Conservation (phyloP, 2,113 vertebrate genomes). For the Chionomys nivalis region DNA sequence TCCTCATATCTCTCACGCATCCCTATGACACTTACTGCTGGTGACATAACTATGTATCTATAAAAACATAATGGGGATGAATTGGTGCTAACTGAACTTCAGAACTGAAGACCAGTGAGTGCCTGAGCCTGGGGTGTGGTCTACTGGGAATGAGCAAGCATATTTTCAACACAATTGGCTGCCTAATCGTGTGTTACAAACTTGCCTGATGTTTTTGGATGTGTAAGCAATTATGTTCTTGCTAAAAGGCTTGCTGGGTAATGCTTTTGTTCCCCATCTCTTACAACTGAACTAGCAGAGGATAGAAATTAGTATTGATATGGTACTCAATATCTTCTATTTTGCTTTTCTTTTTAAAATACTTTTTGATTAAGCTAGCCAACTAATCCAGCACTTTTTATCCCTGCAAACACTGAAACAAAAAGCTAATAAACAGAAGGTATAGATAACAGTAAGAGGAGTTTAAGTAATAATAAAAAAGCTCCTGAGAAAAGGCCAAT, state of each 20-base stretch:
- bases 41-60: not conserved
- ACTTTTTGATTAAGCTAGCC: constrained; percentile 60
- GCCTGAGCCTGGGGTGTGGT: not conserved
- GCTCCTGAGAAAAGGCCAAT: constrained; percentile 14
- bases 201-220: constrained; percentile 67
- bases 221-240: constrained; percentile 75
- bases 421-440: constrained; percentile 37
- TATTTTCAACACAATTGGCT: constrained; percentile 74
- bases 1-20: not conserved
- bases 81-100: not conserved
- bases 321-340: constrained; percentile 64
- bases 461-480: constrained; percentile 29
- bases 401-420: constrained; percentile 27
- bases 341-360: constrained; percentile 71
- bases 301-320: constrained; percentile 58
- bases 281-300: constrained; percentile 69
- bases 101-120: not conserved
- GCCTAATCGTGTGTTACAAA: constrained; percentile 62
- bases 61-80: not conserved
- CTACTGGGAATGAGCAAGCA: not conserved
- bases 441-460: not conserved
- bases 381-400: constrained; percentile 54
- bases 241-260: constrained; percentile 54
- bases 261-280: constrained; percentile 60
- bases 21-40: not conserved